phyloP scores from a whole-genome alignment of 1,140 invertebrate species.

The Macrocentrus cingulum region DNA sequence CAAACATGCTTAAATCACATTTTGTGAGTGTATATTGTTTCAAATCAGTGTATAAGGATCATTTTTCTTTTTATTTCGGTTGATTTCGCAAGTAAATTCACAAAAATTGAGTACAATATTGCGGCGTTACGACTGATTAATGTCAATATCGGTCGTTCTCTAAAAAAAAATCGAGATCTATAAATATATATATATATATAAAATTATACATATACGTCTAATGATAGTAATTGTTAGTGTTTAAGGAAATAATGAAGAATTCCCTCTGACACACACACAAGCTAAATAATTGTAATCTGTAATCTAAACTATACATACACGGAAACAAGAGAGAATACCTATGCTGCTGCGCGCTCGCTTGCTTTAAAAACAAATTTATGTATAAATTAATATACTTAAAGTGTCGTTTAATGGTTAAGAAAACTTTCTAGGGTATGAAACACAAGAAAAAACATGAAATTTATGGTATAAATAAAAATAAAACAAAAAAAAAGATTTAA shows the following conservation, averaged over 20 bases:
- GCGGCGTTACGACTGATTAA: slow-evolving; percentile 11
- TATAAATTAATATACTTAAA: slow-evolving; percentile 26
- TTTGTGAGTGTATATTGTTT: no score
- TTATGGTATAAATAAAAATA: background rate
- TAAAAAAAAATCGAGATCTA: slow-evolving; percentile 22
- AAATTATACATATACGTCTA: slow-evolving; percentile 17
- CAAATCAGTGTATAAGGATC: background rate
- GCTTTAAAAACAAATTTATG: slow-evolving; percentile 46
- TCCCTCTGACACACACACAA: slow-evolving; percentile 25
- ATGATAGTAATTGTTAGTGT: slow-evolving; percentile 27
- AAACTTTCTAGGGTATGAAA: slow-evolving; percentile 12
- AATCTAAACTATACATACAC: slow-evolving; percentile 49
- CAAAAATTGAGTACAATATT: background rate
- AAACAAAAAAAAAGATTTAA: background rate
- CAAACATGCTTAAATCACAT: no score
- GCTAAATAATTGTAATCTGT: slow-evolving; percentile 25
- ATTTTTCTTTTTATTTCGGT: background rate
- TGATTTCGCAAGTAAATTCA: slow-evolving; percentile 3
- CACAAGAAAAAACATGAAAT: background rate
- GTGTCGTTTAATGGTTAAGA: slow-evolving; percentile 24
- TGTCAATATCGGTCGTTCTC: slow-evolving; percentile 18
- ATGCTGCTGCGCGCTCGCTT: slow-evolving; percentile 49
- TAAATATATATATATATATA: slow-evolving; percentile 27
- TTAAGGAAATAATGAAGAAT: slow-evolving; percentile 24
- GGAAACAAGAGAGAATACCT: slow-evolving; percentile 23